These are phyloP conservation scores for Fukomys damarensis DNA, from an alignment of 2,113 vertebrate species.

Conservation along the genomic window DNA sequence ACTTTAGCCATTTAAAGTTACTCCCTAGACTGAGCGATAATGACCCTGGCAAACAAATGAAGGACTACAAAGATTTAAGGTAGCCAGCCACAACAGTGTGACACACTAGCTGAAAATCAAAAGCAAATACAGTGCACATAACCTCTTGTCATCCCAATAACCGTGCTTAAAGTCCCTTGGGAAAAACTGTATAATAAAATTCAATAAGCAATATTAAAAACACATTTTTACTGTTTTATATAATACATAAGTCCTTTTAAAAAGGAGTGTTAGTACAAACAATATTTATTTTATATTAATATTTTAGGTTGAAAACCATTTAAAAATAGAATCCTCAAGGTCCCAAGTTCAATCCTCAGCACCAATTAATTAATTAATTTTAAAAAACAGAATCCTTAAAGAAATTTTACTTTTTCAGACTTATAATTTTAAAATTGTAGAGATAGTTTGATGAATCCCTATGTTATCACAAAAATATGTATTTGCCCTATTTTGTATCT, in stretches of 20 bases:
- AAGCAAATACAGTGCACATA: neutral
- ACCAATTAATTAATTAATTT: no score
- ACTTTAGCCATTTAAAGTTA: slow-evolving; percentile 60
- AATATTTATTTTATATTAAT: neutral
- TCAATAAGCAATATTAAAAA: neutral
- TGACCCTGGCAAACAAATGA: neutral
- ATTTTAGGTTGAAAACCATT: neutral
- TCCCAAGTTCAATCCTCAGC: no score
- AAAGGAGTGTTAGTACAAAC: neutral
- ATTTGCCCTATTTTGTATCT: neutral
- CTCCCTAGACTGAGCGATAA: neutral
- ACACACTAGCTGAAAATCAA: neutral
- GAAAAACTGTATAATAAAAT: neutral
- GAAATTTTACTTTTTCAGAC: neutral
- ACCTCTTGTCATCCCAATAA: neutral
- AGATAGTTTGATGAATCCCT: neutral
- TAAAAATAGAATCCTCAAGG: neutral
- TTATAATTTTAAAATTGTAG: neutral
- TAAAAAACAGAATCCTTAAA: neutral
- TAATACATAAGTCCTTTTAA: neutral
- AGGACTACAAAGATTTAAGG: neutral
- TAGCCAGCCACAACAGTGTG: neutral
- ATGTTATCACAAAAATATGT: neutral
- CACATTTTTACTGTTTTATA: neutral
- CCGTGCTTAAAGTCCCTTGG: neutral